A percentile compares a stretch with the other conserved stretches of the same genome.
Conservation (phyloP, 2,888 invertebrate species). For the Malacosoma neustria region DNA sequence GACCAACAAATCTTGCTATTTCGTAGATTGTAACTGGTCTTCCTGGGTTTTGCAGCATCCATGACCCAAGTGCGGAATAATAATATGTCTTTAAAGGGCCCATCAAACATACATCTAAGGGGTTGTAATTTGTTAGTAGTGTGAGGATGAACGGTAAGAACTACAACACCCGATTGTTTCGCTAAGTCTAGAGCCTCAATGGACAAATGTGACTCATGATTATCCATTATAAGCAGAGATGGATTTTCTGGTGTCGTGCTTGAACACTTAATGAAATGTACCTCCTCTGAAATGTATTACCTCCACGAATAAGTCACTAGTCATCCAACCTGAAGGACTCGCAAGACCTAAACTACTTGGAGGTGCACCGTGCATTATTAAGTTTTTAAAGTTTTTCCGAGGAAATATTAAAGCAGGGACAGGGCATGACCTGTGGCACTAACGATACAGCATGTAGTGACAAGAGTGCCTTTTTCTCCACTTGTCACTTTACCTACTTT, state of each 20-base stretch:
- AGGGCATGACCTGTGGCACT: slow-evolving; percentile 18
- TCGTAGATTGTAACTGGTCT: slow-evolving; percentile 20
- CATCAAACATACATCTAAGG: slow-evolving; percentile 30
- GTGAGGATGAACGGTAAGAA: slow-evolving; percentile 23
- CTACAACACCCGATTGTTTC: slow-evolving; percentile 27
- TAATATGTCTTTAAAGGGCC: slow-evolving; percentile 25
- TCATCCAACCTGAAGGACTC: slow-evolving; percentile 28
- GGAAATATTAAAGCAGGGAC: background rate
- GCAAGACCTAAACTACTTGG: slow-evolving; percentile 25
- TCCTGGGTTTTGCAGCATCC: slow-evolving; percentile 30
- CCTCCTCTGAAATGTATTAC: too few species aligned
- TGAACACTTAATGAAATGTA: background rate
- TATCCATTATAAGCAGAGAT: slow-evolving; percentile 24
- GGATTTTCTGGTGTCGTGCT: slow-evolving; percentile 11
- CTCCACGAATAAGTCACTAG: slow-evolving; percentile 11
- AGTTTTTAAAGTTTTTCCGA: background rate
- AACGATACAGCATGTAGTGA: slow-evolving; percentile 21
- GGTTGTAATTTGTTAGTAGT: slow-evolving; percentile 34
- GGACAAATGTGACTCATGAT: slow-evolving; percentile 26
- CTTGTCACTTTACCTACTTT: slow-evolving; percentile 18
- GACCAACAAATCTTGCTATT: background rate
- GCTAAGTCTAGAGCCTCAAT: slow-evolving; percentile 19
- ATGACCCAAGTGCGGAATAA: slow-evolving; percentile 15
- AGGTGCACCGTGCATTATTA: background rate
- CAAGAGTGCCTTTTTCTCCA: slow-evolving; percentile 23